These are phyloP conservation scores for Platycnemis pennipes DNA, from an alignment of 2,888 invertebrate genomes.

Conservation along the genomic window DNA sequence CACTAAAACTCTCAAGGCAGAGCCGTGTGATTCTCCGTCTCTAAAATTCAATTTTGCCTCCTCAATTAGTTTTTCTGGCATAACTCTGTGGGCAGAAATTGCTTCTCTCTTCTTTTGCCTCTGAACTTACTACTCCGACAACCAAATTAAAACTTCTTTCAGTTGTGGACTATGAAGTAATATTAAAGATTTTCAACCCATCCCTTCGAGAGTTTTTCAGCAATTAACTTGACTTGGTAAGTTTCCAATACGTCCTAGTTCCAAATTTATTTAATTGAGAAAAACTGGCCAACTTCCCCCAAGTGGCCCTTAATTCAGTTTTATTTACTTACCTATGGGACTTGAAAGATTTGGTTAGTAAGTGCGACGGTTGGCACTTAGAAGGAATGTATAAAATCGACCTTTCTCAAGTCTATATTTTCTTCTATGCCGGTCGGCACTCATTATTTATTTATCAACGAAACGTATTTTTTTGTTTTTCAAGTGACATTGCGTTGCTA, in stretches of 20 bases:
- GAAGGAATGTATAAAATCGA: no score
- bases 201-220: background rate
- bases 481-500: no score
- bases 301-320: background rate
- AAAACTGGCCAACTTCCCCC: background rate
- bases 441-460: no score
- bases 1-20: no score
- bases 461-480: no score
- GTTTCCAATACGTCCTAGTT: background rate
- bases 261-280: background rate
- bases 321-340: no score
- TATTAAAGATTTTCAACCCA: background rate
- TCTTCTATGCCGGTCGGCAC: no score
- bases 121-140: background rate
- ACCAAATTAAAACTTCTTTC: background rate
- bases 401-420: no score
- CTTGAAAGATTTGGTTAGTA: no score
- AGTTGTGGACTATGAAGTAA: background rate
- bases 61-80: background rate
- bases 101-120: background rate
- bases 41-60: background rate
- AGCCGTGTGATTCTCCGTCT: no score
- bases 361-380: no score
- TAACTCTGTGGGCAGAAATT: background rate
- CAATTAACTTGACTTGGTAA: background rate